Base-by-base conservation (phyloP, 1,140 invertebrate genomes). In the Pteromalus puparum region DNA sequence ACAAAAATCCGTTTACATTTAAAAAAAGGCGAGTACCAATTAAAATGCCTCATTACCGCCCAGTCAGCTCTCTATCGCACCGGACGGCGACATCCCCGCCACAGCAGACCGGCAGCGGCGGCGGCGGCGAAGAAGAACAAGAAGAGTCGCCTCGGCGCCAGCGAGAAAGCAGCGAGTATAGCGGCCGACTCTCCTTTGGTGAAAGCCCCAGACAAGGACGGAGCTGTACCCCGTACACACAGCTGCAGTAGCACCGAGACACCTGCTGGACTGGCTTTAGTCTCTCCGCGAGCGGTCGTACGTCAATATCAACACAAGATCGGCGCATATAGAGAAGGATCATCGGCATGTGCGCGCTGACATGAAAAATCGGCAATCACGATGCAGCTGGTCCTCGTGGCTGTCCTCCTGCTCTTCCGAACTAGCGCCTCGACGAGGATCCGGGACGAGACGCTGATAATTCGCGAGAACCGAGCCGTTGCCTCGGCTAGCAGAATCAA, bases 211-310 rank as follows among this genome's bases (percentile, higher is more conserved):
- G 73, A n/a, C 61, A 65, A 61, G 18, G 53, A 61, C 53, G 15
- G 24, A 38, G 28, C 24, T 65, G 53, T 34, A 34, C 30, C 6
- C 21, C 10, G 74, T 18, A 68, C 18, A 34, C 26, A 76, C 38
- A 12, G 38, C 38, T 42, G 42, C 46, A n/a, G 18, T 61, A 61
- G 53, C 53, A 61, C 7, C 53, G 53, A 7, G 12, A 9, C 30
- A 70, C 24, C 13, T 13, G 34, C 38, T 10, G 53, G 79, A 24
- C 70, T 73, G 6, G 42, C 24, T 67, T 34, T 82, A 82, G 81
- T 82, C 53, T 82, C 34, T 83, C 81, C 73, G 24, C 81, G 74
- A 34, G 73, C 18, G 30, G 61, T 68, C n/a, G 81, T n/a, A 18
- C 61, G 74, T 61, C 53, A 61, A 61, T 21, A 61, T 61, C 21